A percentile compares a stretch with the other conserved stretches of the same genome.
phyloP scores from a whole-genome alignment of 1,140 invertebrate genomes.

The Nephotettix cincticeps region DNA sequence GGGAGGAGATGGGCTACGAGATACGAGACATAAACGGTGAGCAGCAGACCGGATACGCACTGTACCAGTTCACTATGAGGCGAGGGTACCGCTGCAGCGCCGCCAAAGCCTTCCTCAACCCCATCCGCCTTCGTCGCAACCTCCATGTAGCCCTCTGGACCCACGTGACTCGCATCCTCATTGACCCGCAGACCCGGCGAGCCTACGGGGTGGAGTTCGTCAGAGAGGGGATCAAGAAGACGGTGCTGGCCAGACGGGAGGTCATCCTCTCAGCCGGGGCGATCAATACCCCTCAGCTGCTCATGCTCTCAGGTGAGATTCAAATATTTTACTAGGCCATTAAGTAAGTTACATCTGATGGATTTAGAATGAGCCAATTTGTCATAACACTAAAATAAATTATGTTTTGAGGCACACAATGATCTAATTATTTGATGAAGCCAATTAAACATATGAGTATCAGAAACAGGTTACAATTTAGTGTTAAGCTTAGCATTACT shows the following conservation, averaged over 20 bases:
- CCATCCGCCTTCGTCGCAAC: constrained; percentile 67
- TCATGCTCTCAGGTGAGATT: constrained; percentile 76
- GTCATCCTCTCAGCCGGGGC: constrained; percentile 78
- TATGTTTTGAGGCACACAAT: too few relatives aligned
- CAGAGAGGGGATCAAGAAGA: constrained; percentile 60
- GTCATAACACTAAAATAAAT: too few relatives aligned
- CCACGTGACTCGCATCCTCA: constrained; percentile 74
- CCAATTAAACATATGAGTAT: too few relatives aligned
- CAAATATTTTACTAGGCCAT: too few relatives aligned
- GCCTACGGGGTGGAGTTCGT: constrained; percentile 79
- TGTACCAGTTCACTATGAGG: constrained; percentile 81
- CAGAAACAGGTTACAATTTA: too few relatives aligned
- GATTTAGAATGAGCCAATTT: too few relatives aligned
- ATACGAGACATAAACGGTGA: constrained; percentile 74
- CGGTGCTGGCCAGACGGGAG: constrained; percentile 69
- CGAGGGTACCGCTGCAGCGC: constrained; percentile 73
- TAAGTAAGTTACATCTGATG: too few relatives aligned
- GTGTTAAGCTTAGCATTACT: too few relatives aligned
- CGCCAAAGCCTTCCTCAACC: constrained; percentile 78
- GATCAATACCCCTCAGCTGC: constrained; percentile 73
- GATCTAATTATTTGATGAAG: too few relatives aligned
- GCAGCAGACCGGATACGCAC: constrained; percentile 76
- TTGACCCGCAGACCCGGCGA: constrained; percentile 65
- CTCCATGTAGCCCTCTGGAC: constrained; percentile 72
- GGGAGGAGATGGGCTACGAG: constrained; percentile 87